Base-by-base conservation (phyloP, 2,113 vertebrate species). In the Stictonetta naevosa region DNA sequence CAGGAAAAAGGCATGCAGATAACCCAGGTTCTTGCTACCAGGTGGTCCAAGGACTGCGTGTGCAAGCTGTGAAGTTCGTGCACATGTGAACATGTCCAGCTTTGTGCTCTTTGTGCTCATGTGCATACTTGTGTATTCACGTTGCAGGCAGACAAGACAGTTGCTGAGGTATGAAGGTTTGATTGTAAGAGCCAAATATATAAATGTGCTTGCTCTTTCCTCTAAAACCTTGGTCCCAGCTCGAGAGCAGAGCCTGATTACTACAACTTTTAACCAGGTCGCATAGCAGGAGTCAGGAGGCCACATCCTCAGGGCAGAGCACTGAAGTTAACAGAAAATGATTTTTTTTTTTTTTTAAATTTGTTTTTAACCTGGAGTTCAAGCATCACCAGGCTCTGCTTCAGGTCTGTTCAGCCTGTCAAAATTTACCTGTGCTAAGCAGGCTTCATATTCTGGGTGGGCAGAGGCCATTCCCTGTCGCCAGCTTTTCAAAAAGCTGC, bases 281-380 rank as follows among this genome's bases (percentile, higher is more conserved):
- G 9, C 7, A 7, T 22, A 64, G 23, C 12, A 86, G 48, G 31
- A 69, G 33, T 55, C 31, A 44, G 5, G 66, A 18, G 55, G 33
- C 13, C 1, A 0, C 20, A 26, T 69, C 17, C 48, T 12, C 15
- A 31, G 66, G 15, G 13, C 3, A 36, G 26, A 55, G 31, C 1
- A 0, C 14, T 40, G n/a, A 14, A 58, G 34, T 44, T 44, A 76
- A n/a, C 42, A 83, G 34, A 85, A 92, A 79, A 73, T 8, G 4
- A 46, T 42, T 15, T 40, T 42, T 42, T 46, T 48, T 20, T 48
- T 21, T 4, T 48, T 48, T 48, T 10, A 55, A 34, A 60, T 62
- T 75, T 75, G 26, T 72, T 62, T 85, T 87, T 74, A 82, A 40
- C 33, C 15, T 64, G 60, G 58, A 72, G 42, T 21, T 84, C 31